Conservation (phyloP, 2,113 vertebrate genomes). For the Mustelus asterias region DNA sequence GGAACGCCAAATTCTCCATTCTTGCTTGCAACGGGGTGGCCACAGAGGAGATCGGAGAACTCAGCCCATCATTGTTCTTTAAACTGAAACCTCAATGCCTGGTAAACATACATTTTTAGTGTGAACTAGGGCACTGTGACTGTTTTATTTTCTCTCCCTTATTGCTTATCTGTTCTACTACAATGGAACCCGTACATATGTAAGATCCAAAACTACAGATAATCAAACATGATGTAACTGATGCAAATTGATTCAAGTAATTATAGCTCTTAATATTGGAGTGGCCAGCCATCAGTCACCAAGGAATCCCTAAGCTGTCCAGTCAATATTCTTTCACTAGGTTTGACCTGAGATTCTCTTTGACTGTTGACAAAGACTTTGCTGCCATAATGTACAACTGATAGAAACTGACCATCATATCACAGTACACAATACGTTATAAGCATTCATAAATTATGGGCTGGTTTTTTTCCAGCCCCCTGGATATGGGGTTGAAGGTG, state of each 20-base stretch:
- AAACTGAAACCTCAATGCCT: neutral
- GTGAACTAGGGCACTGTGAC: neutral
- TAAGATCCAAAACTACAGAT: neutral
- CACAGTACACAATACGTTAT: neutral
- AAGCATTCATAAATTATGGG: neutral
- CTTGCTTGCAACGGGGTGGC: too few species aligned
- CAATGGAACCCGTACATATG: neutral
- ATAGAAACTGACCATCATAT: neutral
- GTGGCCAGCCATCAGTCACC: neutral
- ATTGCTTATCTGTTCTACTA: neutral
- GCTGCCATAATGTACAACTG: neutral
- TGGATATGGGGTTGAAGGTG: too few species aligned
- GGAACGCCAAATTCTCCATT: too few species aligned
- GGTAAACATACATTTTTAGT: neutral
- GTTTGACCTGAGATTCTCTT: neutral
- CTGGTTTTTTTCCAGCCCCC: too few species aligned
- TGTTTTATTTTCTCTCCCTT: neutral
- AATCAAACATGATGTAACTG: neutral
- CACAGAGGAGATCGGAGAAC: too few species aligned
- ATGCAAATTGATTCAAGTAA: neutral
- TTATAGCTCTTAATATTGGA: neutral
- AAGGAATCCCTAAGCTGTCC: neutral
- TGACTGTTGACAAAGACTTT: neutral
- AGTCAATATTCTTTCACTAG: neutral
- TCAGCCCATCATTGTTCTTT: neutral